Evolutionary conservation across 1,140 invertebrate species (phyloP).

Genomic region (Pseudomyrmex cubaensis): DNA sequence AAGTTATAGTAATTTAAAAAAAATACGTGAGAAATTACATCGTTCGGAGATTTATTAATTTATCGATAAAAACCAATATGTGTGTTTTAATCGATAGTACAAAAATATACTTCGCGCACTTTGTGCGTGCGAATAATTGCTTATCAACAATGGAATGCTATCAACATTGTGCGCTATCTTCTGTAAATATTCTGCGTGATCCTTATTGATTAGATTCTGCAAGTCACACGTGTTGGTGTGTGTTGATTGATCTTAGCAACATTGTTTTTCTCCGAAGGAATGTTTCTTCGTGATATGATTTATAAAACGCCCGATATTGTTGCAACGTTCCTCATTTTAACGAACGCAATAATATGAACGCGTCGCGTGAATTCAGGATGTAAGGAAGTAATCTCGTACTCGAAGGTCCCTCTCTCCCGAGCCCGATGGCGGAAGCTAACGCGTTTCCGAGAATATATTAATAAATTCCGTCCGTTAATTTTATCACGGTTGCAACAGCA

Average conservation of each 20-base stretch:
- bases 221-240: neutral
- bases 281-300: neutral
- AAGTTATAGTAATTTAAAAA: neutral
- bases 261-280: constrained; percentile 9
- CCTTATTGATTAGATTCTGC: constrained; percentile 3
- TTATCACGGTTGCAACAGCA: constrained; percentile 38
- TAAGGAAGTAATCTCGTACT: constrained; percentile 1
- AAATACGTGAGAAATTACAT: neutral
- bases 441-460: neutral
- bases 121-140: neutral
- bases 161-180: neutral
- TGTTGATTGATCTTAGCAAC: constrained; percentile 15
- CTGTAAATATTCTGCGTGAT: neutral
- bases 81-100: no score
- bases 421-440: neutral
- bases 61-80: no score
- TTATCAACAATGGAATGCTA: neutral
- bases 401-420: neutral
- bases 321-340: constrained; percentile 21
- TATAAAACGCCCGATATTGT: neutral
- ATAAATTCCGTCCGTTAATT: constrained; percentile 34
- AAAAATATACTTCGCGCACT: neutral
- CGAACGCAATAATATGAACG: neutral
- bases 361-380: neutral
- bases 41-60: neutral